Evolutionary conservation across 2,797 vertebrate genomes (phyloP).

Genomic region (Coreius guichenoti): DNA sequence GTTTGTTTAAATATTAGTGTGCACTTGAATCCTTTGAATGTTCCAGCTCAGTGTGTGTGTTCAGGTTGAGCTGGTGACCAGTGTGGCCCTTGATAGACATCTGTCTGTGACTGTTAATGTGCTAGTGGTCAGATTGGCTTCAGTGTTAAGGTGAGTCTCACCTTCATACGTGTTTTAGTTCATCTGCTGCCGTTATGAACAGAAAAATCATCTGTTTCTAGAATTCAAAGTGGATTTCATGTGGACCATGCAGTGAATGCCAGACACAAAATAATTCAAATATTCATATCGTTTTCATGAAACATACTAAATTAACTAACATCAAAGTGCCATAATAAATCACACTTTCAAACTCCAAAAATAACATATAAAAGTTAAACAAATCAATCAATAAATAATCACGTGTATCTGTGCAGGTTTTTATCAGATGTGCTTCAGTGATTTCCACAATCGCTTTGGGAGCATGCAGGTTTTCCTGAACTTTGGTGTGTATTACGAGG

Average conservation of each 20-base stretch:
- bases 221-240: no score
- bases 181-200: no score
- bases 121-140: constrained; percentile 88
- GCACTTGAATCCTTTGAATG: neutral
- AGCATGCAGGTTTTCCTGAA: constrained; percentile 89
- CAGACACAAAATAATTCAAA: neutral
- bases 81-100: constrained; percentile 80
- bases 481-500: constrained; percentile 91
- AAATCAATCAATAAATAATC: neutral
- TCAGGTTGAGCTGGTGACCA: constrained; percentile 89
- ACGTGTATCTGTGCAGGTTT: constrained; percentile 80
- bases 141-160: constrained; percentile 74
- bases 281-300: neutral
- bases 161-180: neutral
- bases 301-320: neutral
- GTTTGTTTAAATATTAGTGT: neutral
- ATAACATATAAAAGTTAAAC: neutral
- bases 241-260: neutral
- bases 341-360: neutral
- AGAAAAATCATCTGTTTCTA: no score
- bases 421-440: constrained; percentile 93
- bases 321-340: neutral
- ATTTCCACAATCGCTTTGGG: constrained; percentile 89
- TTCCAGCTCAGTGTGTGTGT: neutral
- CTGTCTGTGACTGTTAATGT: constrained; percentile 80